Base-by-base conservation (phyloP, 2,888 invertebrate genomes). In the Drosophila maculinotata region DNA sequence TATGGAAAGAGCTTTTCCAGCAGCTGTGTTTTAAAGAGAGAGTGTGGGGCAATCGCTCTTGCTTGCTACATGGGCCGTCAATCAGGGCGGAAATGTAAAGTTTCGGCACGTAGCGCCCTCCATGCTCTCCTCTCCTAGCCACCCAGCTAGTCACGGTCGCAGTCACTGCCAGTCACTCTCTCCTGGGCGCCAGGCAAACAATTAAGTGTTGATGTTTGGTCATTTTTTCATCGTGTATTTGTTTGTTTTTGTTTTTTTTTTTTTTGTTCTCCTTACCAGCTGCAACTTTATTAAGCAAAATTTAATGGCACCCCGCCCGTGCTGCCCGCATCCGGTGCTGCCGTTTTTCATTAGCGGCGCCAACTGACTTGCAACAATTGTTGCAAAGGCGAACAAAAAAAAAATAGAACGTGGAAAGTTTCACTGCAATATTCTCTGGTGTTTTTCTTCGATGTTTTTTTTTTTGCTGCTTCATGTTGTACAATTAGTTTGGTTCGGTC, bases 181-280 rank as follows among this genome's bases (percentile, higher is more conserved):
- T 26, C 14, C 30, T 45, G 28, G 33, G 25, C 33, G 48, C 51
- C 60, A 47, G 67, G 74, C 76, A 86, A 88, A 84, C 89, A 90
- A 89, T 89, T 90, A 89, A 89, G 89, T 90, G 87, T 88, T 88
- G 89, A 90, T 90, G 88, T 77, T 87, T 75, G 72, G 73, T 73
- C 72, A 76, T 87, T 87, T 89, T 86, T 81, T 76, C 15, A 39
- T 17, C 15, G 36, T 42, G 35, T 53, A 33, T 35, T 5, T 12
- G 26, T 45, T 60, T 45, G 6, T 39, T 52, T 54, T 23, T 28
- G n/a, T 35, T 39, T 17, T 12, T 17, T 26, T 25, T 20, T 31
- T 35, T 52, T 52, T 42, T 41, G 48, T 9, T 8, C 28, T 52
- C 25, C 51, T 52, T 35, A 48, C 41, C 88, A 87, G 87, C 87